Evolutionary conservation across 2,888 invertebrate genomes (phyloP), one percentile per base, ranked within the genome.

Genomic region (Drosophila neonasuta): DNA sequence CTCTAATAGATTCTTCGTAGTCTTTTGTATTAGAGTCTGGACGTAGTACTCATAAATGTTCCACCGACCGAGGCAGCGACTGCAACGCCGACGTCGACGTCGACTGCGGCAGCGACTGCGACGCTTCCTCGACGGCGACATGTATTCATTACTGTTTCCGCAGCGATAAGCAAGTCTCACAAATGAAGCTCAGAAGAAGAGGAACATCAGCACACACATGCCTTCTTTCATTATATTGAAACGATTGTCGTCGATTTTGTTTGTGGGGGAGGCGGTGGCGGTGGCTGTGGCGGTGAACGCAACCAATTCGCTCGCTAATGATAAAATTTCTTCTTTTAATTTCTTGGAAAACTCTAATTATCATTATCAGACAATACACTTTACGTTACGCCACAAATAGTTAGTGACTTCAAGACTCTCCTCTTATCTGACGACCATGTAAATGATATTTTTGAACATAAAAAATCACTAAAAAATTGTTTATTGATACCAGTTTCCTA

Each of bases 121-220:
- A 64, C 68, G 66, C 62, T 76, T 71, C 68, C 69, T 78, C 72
- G 59, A 61, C 81, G 74, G 51, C 86, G 83, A 83, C 83, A 83
- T 85, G 72, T 87, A 86, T 86, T 83, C 83, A 86, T 83, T 83
- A 87, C 87, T 76, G 87, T 83, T 83, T 83, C 83, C 83, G 83
- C 86, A 83, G 87, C 86, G 83, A 83, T 83, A 83, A 83, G 83
- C 82, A 77, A 58, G 51, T 76, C 76, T 82, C 85, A 52, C 45
- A 65, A 71, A 60, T 59, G 76, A 68, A 71, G 66, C 79, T 79
- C 71, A 74, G 15, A 41, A 50, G 49, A 50, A 20, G 48, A 41
- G 32, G 59, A 32, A 36, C 36, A 55, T 24, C 58, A 58, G 39
- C 49, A 50, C 32, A 48, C 9, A 15, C 30, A 34, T 54, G 60